Percentiles rank a stretch among this genome's conserved stretches.
Conservation (phyloP, 2,797 vertebrate genomes). For the Pteronotus mesoamericanus region DNA sequence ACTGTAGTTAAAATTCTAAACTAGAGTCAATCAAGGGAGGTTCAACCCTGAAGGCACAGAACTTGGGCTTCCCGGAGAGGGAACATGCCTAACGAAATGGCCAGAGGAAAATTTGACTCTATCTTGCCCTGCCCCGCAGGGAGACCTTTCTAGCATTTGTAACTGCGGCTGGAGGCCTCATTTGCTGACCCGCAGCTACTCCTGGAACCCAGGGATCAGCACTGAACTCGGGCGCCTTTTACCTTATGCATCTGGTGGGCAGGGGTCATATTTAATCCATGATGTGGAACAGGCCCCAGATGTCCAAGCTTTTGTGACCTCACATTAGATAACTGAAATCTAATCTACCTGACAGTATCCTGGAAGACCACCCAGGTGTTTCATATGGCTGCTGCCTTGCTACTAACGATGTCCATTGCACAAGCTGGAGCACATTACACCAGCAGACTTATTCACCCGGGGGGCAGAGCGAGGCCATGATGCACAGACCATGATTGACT, state of each 20-base stretch:
- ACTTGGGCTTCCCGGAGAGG: background rate
- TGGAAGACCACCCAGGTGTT: slow-evolving; percentile 59
- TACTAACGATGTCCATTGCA: slow-evolving; percentile 51
- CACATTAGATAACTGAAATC: slow-evolving; percentile 49
- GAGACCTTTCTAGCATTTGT: background rate
- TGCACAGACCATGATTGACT: background rate
- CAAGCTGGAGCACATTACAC: slow-evolving; percentile 25
- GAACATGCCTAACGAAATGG: background rate
- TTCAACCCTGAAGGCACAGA: background rate
- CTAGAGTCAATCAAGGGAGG: background rate
- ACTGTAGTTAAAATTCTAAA: slow-evolving; percentile 31
- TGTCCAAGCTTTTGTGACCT: slow-evolving; percentile 45
- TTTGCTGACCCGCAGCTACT: background rate
- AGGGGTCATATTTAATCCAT: slow-evolving; percentile 26
- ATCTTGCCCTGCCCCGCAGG: background rate
- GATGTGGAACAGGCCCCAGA: slow-evolving; percentile 36
- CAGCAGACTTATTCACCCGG: background rate
- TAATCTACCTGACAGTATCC: slow-evolving; percentile 36
- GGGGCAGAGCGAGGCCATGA: background rate
- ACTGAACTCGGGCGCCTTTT: slow-evolving; percentile 13
- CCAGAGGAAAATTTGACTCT: background rate
- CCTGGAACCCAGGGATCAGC: slow-evolving; percentile 27
- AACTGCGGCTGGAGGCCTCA: background rate
- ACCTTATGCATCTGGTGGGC: slow-evolving; percentile 25
- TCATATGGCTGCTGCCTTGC: slow-evolving; percentile 22